These are phyloP conservation scores for Brachionus calyciflorus DNA, from an alignment of 1,140 invertebrate genomes.

Conservation along the genomic window DNA sequence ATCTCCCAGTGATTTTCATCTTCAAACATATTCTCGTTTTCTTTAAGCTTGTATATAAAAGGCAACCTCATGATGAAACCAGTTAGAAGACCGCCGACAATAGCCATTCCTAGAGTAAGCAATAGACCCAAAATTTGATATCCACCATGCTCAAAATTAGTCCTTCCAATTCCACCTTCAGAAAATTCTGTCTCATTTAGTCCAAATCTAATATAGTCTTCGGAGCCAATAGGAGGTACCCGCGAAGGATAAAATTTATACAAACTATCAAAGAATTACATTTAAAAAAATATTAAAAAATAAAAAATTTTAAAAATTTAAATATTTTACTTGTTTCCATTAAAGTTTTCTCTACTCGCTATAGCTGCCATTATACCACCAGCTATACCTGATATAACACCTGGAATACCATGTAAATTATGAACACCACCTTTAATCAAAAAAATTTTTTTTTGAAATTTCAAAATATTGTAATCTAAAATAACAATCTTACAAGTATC, in stretches of 20 bases:
- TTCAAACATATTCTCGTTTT: slow-evolving; percentile 30
- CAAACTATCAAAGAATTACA: slow-evolving; percentile 54
- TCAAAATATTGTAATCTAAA: background rate
- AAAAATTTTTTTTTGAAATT: no score
- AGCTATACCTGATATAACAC: slow-evolving; percentile 75
- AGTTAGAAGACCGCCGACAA: slow-evolving; percentile 73
- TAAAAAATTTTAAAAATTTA: background rate
- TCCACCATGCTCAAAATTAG: slow-evolving; percentile 69
- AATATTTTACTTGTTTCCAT: slow-evolving; percentile 20
- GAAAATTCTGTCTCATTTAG: no score
- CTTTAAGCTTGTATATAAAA: background rate
- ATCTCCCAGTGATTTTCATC: slow-evolving; percentile 34
- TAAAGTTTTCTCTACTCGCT: slow-evolving; percentile 47
- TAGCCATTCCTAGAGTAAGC: slow-evolving; percentile 70
- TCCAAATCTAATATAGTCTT: no score
- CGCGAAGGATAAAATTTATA: slow-evolving; percentile 63
- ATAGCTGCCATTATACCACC: slow-evolving; percentile 73
- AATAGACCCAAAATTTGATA: slow-evolving; percentile 74
- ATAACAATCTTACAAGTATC: background rate
- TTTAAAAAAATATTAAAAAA: background rate
- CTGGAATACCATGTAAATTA: slow-evolving; percentile 93
- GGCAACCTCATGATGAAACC: slow-evolving; percentile 64
- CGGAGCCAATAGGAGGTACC: slow-evolving; percentile 60
- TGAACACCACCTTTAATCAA: slow-evolving; percentile 72
- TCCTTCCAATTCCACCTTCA: slow-evolving; percentile 67